Conservation (phyloP, 2,888 invertebrate species). For the Nowickia ferox region DNA sequence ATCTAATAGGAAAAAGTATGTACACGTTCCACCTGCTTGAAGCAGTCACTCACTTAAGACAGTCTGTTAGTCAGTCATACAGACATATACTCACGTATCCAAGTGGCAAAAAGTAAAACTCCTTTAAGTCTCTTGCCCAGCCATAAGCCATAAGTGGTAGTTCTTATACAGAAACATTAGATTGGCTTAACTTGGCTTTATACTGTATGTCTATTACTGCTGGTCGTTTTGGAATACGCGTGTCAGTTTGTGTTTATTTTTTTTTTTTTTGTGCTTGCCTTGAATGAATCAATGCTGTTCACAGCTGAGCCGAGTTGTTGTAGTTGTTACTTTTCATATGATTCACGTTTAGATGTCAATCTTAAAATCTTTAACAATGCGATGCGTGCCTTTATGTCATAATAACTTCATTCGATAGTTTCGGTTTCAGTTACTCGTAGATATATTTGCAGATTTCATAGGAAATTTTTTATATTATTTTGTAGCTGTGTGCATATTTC, state of each 20-base stretch:
- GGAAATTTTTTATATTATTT: conserved; percentile 7
- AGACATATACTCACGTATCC: conserved; percentile 3
- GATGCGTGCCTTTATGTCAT: conserved; percentile 72
- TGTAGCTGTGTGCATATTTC: background rate
- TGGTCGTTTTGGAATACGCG: conserved; percentile 38
- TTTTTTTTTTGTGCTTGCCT: conserved; percentile 1
- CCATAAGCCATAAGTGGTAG: conserved; percentile 24
- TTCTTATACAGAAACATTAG: conserved; percentile 17
- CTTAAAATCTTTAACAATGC: conserved; percentile 69
- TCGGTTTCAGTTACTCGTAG: conserved; percentile 27
- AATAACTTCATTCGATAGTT: conserved; percentile 71
- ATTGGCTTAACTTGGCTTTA: conserved; percentile 14
- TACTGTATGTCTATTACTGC: background rate
- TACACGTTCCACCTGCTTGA: conserved; percentile 42
- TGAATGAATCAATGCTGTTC: conserved; percentile 28
- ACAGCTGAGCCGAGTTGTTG: conserved; percentile 16
- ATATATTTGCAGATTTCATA: conserved; percentile 59
- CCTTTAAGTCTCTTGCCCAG: background rate
- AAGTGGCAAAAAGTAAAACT: conserved; percentile 41
- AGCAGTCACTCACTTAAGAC: conserved; percentile 2
- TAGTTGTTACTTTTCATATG: conserved; percentile 37
- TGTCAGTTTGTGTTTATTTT: conserved; percentile 52
- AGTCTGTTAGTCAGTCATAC: conserved; percentile 8
- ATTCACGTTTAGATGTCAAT: conserved; percentile 70
- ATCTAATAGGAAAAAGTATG: background rate